Percentiles rank a stretch among this genome's conserved stretches.
These are phyloP conservation scores for Pteronotus mesoamericanus DNA, from an alignment of 2,797 vertebrate species.

Conservation along the genomic window DNA sequence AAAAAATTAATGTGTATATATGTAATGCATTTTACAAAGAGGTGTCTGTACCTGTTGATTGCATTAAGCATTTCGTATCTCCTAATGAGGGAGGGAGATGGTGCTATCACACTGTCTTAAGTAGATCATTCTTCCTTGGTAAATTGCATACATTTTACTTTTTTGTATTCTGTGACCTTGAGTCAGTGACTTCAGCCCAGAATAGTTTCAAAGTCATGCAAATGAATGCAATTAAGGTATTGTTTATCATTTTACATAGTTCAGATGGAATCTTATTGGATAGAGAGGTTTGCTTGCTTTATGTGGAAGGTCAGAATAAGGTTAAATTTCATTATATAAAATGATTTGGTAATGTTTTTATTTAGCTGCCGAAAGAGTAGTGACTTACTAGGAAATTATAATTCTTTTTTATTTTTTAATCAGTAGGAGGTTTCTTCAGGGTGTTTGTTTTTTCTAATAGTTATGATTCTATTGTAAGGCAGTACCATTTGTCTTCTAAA, in stretches of 20 bases:
- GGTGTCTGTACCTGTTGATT: slow-evolving; percentile 37
- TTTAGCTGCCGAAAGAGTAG: slow-evolving; percentile 78
- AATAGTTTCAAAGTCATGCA: slow-evolving; percentile 91
- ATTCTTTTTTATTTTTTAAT: background rate
- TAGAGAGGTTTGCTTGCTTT: slow-evolving; percentile 86
- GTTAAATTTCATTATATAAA: slow-evolving; percentile 82
- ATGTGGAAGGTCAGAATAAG: slow-evolving; percentile 86
- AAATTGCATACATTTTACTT: slow-evolving; percentile 72
- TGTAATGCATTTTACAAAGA: slow-evolving; percentile 10
- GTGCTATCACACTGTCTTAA: background rate
- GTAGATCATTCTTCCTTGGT: background rate
- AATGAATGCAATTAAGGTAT: slow-evolving; percentile 91
- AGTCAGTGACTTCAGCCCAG: slow-evolving; percentile 86
- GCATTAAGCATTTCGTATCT: slow-evolving; percentile 16
- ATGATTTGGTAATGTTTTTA: slow-evolving; percentile 80
- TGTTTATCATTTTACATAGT: slow-evolving; percentile 87
- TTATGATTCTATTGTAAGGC: slow-evolving; percentile 27
- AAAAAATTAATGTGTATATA: background rate
- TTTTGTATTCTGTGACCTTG: slow-evolving; percentile 84
- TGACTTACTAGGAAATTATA: slow-evolving; percentile 76
- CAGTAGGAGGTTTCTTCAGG: background rate
- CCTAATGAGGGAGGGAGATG: background rate
- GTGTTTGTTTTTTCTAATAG: background rate
- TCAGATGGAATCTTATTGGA: slow-evolving; percentile 84
- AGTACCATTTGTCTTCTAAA: background rate